A percentile compares a stretch with the other conserved stretches of the same genome.
These are phyloP conservation scores for Brachyistius frenatus DNA, from an alignment of 2,113 vertebrate genomes.

Conservation along the genomic window DNA sequence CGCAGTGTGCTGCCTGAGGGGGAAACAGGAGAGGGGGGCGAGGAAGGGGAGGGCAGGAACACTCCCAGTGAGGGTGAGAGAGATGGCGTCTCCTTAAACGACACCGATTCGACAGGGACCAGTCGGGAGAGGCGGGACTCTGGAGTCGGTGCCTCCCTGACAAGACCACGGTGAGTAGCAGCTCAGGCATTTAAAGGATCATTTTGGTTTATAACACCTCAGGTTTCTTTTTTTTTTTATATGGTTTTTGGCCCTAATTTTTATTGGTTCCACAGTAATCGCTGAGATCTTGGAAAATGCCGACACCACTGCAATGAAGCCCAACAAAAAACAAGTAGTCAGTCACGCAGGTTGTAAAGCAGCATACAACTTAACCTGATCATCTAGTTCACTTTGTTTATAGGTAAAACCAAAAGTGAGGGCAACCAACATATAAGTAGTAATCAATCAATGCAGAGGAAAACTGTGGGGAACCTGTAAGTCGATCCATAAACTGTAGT, in stretches of 20 bases:
- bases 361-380: background rate
- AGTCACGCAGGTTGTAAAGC: conserved; percentile 11
- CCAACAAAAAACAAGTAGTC: background rate
- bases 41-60: conserved; percentile 88
- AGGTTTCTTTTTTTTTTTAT: conserved; percentile 22
- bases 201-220: conserved; percentile 6
- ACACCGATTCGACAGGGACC: conserved; percentile 89
- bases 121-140: conserved; percentile 95
- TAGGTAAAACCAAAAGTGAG: background rate
- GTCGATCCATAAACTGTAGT: too few relatives aligned
- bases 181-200: background rate
- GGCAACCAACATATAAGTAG: background rate
- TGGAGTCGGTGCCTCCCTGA: conserved; percentile 95
- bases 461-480: background rate
- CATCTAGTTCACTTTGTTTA: background rate
- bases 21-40: conserved; percentile 70
- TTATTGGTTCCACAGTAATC: conserved; percentile 7
- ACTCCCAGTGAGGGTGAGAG: conserved; percentile 92
- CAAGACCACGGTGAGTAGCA: conserved; percentile 89
- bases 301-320: background rate
- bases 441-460: background rate
- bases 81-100: conserved; percentile 91
- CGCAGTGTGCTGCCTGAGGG: conserved; percentile 87
- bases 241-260: conserved; percentile 8
- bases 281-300: background rate